These are phyloP conservation scores for Vulpes vulpes DNA, from an alignment of 2,113 vertebrate species.

Conservation along the genomic window DNA sequence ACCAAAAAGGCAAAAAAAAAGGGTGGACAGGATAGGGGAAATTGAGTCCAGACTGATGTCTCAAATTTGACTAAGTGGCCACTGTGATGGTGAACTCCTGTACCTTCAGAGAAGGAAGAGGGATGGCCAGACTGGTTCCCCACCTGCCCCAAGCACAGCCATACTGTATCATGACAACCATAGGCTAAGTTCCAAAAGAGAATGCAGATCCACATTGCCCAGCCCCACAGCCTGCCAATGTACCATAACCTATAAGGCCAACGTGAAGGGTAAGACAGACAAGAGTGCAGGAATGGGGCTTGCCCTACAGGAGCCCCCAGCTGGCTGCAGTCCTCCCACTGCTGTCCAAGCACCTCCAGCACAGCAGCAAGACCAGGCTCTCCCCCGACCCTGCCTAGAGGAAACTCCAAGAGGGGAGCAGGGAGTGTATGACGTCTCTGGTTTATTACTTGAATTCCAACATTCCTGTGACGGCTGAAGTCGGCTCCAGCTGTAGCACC, in stretches of 20 bases:
- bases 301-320: rapidly evolving
- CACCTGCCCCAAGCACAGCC: not conserved
- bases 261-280: too few species aligned
- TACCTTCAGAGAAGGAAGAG: not conserved
- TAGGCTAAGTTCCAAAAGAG: not conserved
- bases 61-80: not conserved
- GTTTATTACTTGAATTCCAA: not conserved
- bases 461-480: not conserved
- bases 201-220: not conserved
- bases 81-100: not conserved
- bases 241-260: not conserved
- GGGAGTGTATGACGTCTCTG: not conserved
- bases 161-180: not conserved
- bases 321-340: not conserved
- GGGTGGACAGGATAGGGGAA: not conserved
- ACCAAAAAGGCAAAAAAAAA: not conserved
- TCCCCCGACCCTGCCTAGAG: not conserved
- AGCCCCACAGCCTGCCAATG: not conserved
- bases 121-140: not conserved
- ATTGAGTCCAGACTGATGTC: not conserved
- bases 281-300: not conserved
- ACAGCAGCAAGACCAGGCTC: not conserved
- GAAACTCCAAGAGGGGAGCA: not conserved
- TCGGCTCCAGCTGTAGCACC: not conserved
- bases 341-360: not conserved